Base-by-base conservation (phyloP, 2,888 invertebrate genomes). In the Drosophila eohydei region DNA sequence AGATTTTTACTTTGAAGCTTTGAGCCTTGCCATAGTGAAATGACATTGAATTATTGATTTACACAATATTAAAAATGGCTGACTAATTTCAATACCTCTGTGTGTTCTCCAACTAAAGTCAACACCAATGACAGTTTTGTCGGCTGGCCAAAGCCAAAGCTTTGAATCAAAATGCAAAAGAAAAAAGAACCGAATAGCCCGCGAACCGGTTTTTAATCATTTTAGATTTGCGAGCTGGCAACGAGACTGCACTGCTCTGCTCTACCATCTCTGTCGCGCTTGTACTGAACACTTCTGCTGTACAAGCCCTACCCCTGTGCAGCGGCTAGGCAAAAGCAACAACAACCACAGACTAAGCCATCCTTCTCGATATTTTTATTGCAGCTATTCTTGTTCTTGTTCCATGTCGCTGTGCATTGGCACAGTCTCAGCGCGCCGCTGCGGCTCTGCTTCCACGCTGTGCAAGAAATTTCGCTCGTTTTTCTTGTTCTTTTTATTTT, bases 161-260 rank as follows among this genome's bases (percentile, higher is more conserved):
- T 43, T 44, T 36, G 30, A 44, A 40, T 44, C 9, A 43, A 61
- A 46, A 54, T 52, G 36, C 52, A 26, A 59, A 63, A 36, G 51
- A 43, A 50, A 54, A 78, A 73, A 78, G n/a, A 78, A 77, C 76
- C 78, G 78, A 74, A 73, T 70, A 62, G 64, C 70, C 59, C 38
- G 48, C 26, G 48, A 77, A 78, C 76, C 64, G 74, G 76, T 73
- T 78, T 61, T 63, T 59, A 69, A 65, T 70, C 62, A 63, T 66
- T 66, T 63, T 63, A 63, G 56, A 56, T 72, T 72, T 77, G 59
- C 34, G 36, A 58, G 59, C 26, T 44, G 40, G 52, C 56, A 48
- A 48, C 54, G 44, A 3, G 44, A 6, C 34, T 54, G 34, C 38
- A 40, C 43, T 36, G 55, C 12, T 8, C 26, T 54, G 26, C 14